phyloP scores from a whole-genome alignment of 2,888 invertebrate genomes.

The Plemyria rubiginata region DNA sequence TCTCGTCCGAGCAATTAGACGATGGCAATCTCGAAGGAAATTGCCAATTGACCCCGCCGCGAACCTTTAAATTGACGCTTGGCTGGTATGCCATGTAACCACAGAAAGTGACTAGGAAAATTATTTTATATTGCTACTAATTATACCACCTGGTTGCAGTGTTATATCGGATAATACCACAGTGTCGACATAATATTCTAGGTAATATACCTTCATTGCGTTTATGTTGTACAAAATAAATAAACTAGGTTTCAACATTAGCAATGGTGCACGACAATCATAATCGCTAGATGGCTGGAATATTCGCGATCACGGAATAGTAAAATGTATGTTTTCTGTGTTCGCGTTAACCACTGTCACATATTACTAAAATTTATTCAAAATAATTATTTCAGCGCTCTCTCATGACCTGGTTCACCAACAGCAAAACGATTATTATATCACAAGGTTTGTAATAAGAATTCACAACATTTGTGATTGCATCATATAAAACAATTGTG shows the following conservation, averaged over 20 bases:
- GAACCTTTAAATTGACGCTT: conserved; percentile 70
- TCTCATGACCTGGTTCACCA: conserved; percentile 44
- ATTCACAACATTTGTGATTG: conserved; percentile 41
- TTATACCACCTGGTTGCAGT: conserved; percentile 16
- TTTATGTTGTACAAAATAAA: no score
- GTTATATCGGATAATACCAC: neutral
- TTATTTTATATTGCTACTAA: conserved; percentile 9
- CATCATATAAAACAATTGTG: conserved; percentile 44
- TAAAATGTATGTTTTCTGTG: no score
- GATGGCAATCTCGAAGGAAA: conserved; percentile 78
- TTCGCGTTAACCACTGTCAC: no score
- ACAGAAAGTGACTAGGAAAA: conserved; percentile 24
- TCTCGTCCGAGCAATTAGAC: conserved; percentile 70
- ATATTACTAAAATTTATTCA: conserved; percentile 33
- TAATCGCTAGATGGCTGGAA: no score
- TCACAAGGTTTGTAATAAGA: conserved; percentile 43
- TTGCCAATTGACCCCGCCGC: conserved; percentile 80
- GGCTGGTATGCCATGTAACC: conserved; percentile 43
- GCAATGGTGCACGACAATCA: no score
- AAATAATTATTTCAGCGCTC: conserved; percentile 38
- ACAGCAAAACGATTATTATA: conserved; percentile 42
- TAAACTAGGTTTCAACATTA: no score
- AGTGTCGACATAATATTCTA: neutral
- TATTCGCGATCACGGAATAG: no score
- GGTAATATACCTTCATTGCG: no score